Conservation (phyloP, 2,888 invertebrate genomes). For the Erebia palarica region DNA sequence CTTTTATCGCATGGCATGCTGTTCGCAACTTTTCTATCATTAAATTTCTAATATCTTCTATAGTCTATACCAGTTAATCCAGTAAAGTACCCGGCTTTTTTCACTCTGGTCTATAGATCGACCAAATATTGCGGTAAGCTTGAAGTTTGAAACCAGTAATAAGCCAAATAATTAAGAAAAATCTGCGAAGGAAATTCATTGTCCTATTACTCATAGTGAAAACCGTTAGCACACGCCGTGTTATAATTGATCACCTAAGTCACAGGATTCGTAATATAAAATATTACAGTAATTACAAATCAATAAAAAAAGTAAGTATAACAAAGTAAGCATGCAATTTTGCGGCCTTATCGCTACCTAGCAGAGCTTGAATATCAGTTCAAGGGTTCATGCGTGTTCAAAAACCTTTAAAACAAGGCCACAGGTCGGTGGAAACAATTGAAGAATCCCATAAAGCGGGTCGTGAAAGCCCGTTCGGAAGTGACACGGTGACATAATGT, state of each 20-base stretch:
- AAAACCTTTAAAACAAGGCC: constrained; percentile 13
- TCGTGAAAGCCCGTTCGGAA: constrained; percentile 47
- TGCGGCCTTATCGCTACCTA: no score
- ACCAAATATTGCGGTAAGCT: neutral
- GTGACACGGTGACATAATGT: constrained; percentile 45
- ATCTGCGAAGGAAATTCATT: neutral
- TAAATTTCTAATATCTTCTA: constrained; percentile 32
- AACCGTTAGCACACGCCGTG: no score
- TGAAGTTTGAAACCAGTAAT: neutral
- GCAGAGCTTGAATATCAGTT: neutral
- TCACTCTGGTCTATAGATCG: neutral
- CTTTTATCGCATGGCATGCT: constrained; percentile 6
- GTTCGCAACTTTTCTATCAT: constrained; percentile 20
- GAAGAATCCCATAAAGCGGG: constrained; percentile 39
- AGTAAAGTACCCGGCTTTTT: neutral
- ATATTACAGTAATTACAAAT: no score
- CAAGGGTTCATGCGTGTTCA: neutral
- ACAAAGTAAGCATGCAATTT: no score
- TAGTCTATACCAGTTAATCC: constrained; percentile 24
- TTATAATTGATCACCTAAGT: no score
- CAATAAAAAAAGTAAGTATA: no score
- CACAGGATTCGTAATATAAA: no score
- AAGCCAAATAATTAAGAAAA: neutral
- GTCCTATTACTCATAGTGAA: neutral
- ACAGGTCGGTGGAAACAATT: constrained; percentile 11